phyloP scores from a whole-genome alignment of 2,113 vertebrate genomes.

The Oncorhynchus masou region DNA sequence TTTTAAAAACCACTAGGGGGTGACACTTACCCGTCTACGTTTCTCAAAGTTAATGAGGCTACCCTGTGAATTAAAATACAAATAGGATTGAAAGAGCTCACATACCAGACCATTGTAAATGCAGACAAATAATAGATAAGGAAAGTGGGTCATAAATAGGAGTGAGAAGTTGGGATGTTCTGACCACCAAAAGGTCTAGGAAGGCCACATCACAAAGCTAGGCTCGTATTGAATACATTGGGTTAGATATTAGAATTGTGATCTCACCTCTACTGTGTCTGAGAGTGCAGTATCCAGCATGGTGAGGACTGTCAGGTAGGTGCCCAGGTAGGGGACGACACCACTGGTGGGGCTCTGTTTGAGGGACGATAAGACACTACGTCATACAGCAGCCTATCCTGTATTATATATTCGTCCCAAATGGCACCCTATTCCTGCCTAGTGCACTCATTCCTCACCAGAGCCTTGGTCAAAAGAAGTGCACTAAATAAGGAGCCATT shows the following conservation, averaged over 20 bases:
- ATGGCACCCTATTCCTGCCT: no score
- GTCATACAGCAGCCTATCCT: neutral
- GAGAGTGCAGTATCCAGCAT: conserved; percentile 88
- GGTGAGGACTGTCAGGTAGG: conserved; percentile 84
- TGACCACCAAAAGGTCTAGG: neutral
- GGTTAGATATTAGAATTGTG: conserved; percentile 10
- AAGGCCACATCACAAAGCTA: neutral
- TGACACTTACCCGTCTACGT: conserved; percentile 79
- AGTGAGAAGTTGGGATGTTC: neutral
- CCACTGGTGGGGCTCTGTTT: conserved; percentile 64
- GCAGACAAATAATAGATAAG: neutral
- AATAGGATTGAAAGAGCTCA: neutral
- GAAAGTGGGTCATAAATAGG: neutral
- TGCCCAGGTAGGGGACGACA: conserved; percentile 85
- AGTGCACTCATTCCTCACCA: no score
- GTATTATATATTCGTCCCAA: no score
- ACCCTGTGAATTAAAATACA: conserved; percentile 60
- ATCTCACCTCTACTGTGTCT: conserved; percentile 78
- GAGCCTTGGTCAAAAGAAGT: no score
- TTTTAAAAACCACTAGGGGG: conserved; percentile 34
- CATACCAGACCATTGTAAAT: neutral
- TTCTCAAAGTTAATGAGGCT: conserved; percentile 90
- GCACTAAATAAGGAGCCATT: no score
- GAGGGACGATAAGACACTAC: neutral
- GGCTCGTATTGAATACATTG: neutral